Base-by-base conservation (phyloP, 2,797 vertebrate species). In the Syngnathus acus region DNA sequence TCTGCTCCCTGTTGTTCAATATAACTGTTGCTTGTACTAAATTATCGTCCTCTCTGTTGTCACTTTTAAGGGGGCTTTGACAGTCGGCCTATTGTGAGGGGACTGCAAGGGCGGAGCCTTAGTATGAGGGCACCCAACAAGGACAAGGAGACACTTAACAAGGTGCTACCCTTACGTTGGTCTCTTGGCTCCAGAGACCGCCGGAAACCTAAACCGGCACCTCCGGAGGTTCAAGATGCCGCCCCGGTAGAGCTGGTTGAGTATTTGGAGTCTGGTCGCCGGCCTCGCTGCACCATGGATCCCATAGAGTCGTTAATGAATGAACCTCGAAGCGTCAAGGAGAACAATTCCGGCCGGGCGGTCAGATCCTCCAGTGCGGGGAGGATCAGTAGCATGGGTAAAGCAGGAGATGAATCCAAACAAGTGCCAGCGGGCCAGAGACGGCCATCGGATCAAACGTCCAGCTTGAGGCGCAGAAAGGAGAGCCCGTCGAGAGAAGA, bases 201-300 rank as follows among this genome's bases (percentile, higher is more conserved):
- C 45, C 71, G 79, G 1, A 84, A 87, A 21, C 82, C 84, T 0
- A 73, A 83, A 0, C 83, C 84, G 23, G 73, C 64, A 5, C 69
- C 81, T 65, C 58, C 65, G 14, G 23, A 62, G 3, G 65, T 48
- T 16, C 62, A 74, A 42, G 75, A 81, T 39, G 64, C 84, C 0
- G 82, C 88, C 0, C 86, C 88, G 6, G 90, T 83, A 0, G 93
- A 94, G 76, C 81, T 97, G 38, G 93, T 95, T 1, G 91, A 95
- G 62, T 96, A 95, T 82, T 74, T 95, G 82, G 94, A 97, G 69
- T 95, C 94, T 0, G 92, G 93, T 13, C 89, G 93, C 14, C 87
- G 94, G 40, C 93, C 95, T 0, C 91, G 90, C 0, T 92, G 91
- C 82, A 94, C 93, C 0, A 94, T 90, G 54, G 92, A 92, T 65